These are phyloP conservation scores for Oligia strigilis DNA, from an alignment of 2,888 invertebrate genomes.

Conservation along the genomic window DNA sequence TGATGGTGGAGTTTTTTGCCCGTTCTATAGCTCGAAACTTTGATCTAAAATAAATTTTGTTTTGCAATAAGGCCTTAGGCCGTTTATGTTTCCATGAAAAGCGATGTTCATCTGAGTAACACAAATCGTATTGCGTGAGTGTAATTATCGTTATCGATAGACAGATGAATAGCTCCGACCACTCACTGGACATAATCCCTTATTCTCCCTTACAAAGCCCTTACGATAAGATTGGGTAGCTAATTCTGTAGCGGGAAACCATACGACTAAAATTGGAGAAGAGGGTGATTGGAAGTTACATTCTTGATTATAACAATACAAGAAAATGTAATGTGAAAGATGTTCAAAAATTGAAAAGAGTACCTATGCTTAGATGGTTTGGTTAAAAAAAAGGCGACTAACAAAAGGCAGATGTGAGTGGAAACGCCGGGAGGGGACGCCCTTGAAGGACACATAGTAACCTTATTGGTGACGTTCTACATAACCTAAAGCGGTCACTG, in stretches of 20 bases:
- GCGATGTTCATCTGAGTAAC: background rate
- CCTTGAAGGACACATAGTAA: too few species aligned
- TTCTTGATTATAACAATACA: background rate
- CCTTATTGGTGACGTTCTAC: too few species aligned
- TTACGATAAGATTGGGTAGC: slow-evolving; percentile 18
- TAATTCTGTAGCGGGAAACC: slow-evolving; percentile 12
- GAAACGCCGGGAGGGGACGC: too few species aligned
- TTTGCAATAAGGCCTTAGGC: background rate
- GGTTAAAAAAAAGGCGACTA: too few species aligned
- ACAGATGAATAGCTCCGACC: slow-evolving; percentile 25
- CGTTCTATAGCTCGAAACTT: background rate
- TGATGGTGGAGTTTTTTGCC: background rate
- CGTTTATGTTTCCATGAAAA: background rate
- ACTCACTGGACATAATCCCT: slow-evolving; percentile 27
- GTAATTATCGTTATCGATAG: slow-evolving; percentile 20
- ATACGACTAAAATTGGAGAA: slow-evolving; percentile 1
- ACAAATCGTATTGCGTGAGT: background rate
- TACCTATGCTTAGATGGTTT: too few species aligned
- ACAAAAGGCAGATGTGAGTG: too few species aligned
- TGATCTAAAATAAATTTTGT: background rate
- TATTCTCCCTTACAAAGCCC: slow-evolving; percentile 2
- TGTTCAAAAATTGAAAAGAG: too few species aligned
- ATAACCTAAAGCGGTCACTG: too few species aligned
- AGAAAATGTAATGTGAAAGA: too few species aligned
- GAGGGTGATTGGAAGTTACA: background rate